phyloP scores from a whole-genome alignment of 1,140 invertebrate species.

The Drosophila watanabei region DNA sequence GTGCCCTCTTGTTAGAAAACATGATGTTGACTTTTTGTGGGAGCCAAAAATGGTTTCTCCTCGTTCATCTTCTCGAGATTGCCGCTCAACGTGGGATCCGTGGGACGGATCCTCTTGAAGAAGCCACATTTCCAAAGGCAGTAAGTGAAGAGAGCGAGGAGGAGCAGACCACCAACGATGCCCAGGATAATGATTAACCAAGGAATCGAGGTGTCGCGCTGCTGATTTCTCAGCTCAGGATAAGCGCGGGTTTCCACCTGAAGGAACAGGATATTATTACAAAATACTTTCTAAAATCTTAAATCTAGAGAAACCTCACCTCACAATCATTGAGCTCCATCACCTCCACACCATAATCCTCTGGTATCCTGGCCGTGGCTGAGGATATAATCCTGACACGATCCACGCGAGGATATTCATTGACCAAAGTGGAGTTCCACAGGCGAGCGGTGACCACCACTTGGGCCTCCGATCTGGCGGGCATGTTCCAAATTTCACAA shows the following conservation, averaged over 20 bases:
- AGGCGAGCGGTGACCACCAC: constrained; percentile 93
- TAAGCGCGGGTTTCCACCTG: constrained; percentile 93
- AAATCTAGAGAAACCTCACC: constrained; percentile 86
- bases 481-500: constrained; percentile 92
- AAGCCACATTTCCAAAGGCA: constrained; percentile 94
- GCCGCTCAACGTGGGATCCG: constrained; percentile 92
- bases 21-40: constrained; percentile 61
- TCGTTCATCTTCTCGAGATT: constrained; percentile 93
- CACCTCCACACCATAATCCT: constrained; percentile 90
- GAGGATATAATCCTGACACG: constrained; percentile 92
- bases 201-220: constrained; percentile 89
- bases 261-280: not conserved
- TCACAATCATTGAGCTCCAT: constrained; percentile 88
- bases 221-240: constrained; percentile 91
- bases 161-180: constrained; percentile 91
- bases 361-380: constrained; percentile 90
- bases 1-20: constrained; percentile 85
- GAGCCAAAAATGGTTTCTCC: constrained; percentile 86
- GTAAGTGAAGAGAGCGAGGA: constrained; percentile 92
- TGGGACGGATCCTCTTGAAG: constrained; percentile 92
- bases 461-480: constrained; percentile 90
- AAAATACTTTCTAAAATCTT: not conserved
- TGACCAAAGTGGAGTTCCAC: constrained; percentile 96
- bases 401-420: constrained; percentile 94
- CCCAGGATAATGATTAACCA: constrained; percentile 94